A percentile compares a stretch with the other conserved stretches of the same genome.
Evolutionary conservation across 2,797 vertebrate species (phyloP).

Genomic region (Oreochromis grahami): DNA sequence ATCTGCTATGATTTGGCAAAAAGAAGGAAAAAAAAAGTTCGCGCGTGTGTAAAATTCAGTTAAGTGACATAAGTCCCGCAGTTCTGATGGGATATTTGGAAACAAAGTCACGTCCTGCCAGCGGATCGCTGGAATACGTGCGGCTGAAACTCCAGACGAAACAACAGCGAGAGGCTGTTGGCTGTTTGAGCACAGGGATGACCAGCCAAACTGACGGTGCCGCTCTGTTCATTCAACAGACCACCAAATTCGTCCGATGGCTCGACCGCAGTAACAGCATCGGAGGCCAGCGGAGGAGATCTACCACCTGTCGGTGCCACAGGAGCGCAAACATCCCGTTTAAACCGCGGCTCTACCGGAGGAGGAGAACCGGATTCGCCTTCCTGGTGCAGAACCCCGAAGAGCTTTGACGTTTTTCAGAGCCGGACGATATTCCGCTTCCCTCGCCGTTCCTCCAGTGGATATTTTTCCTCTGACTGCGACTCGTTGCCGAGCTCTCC

Average conservation of each 20-base stretch:
- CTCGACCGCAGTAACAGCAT: slow-evolving; percentile 74
- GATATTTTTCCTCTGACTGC: slow-evolving; percentile 90
- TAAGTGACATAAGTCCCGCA: neutral
- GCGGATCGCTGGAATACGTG: neutral
- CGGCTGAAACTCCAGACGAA: neutral
- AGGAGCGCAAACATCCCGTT: slow-evolving; percentile 50
- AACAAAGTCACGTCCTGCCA: neutral
- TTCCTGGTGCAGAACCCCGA: slow-evolving; percentile 63
- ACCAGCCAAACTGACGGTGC: slow-evolving; percentile 51
- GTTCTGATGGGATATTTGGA: neutral
- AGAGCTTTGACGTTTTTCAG: slow-evolving; percentile 77
- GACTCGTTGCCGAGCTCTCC: slow-evolving; percentile 83
- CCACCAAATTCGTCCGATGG: slow-evolving; percentile 78
- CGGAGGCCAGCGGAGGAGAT: slow-evolving; percentile 67
- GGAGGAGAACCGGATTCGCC: slow-evolving; percentile 52
- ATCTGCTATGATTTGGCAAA: neutral
- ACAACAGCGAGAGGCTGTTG: neutral
- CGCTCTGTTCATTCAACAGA: slow-evolving; percentile 77
- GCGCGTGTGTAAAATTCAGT: neutral
- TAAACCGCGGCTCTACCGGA: slow-evolving; percentile 18
- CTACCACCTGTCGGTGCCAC: slow-evolving; percentile 57
- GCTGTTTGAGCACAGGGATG: slow-evolving; percentile 18
- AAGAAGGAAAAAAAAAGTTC: neutral
- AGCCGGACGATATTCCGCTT: slow-evolving; percentile 73
- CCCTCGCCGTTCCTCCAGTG: slow-evolving; percentile 80